These are phyloP conservation scores for Notothenia rossii DNA, from an alignment of 2,113 vertebrate genomes.

Conservation along the genomic window DNA sequence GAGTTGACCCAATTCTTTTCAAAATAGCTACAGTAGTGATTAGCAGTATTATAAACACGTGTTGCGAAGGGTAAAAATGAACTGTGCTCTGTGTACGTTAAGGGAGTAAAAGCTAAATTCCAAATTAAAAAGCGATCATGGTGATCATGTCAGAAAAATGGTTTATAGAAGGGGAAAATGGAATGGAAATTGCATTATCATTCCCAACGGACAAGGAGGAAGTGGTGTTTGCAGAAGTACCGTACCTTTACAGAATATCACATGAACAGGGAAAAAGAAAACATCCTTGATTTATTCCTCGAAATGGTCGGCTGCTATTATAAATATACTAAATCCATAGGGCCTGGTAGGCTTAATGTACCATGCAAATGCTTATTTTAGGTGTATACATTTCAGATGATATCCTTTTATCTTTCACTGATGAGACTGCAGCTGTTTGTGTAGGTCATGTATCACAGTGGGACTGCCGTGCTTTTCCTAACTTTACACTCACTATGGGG, in stretches of 20 bases:
- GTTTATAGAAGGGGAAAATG: conserved; percentile 2
- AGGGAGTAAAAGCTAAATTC: background rate
- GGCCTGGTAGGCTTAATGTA: conserved; percentile 14
- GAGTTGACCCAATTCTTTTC: background rate
- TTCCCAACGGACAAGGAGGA: background rate
- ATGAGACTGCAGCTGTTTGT: conserved; percentile 15
- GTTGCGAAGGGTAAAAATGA: background rate
- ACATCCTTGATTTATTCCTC: conserved; percentile 15
- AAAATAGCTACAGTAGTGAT: too few relatives aligned
- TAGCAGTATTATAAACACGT: background rate
- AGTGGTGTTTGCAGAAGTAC: conserved; percentile 2
- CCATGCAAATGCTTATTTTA: conserved; percentile 29
- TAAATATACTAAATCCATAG: conserved; percentile 20
- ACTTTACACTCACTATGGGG: conserved; percentile 32
- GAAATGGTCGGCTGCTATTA: conserved; percentile 6
- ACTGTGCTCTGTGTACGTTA: background rate
- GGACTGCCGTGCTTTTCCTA: conserved; percentile 25
- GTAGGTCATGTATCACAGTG: conserved; percentile 31
- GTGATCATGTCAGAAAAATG: background rate
- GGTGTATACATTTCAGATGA: conserved; percentile 4
- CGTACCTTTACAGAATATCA: conserved; percentile 9
- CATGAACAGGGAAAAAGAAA: conserved; percentile 8
- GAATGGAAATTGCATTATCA: background rate
- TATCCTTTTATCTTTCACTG: conserved; percentile 6
- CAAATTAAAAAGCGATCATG: too few relatives aligned